Evolutionary conservation across 2,797 vertebrate genomes (phyloP), one percentile per base, ranked within the genome.

Genomic region (Hylomyscus alleni): DNA sequence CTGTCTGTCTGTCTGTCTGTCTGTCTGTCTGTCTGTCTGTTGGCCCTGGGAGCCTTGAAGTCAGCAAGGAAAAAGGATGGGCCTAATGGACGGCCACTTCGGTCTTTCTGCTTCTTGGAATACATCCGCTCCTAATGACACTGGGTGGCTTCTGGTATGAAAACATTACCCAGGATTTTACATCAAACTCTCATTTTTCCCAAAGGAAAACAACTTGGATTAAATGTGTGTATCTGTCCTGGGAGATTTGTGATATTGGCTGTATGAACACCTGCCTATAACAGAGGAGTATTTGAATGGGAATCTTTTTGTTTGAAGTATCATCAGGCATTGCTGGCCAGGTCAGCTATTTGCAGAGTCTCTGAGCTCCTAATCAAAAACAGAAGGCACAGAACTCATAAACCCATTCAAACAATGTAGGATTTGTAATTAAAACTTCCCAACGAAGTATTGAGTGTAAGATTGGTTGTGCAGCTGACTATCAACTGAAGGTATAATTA

Each of bases 341-440:
- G 52, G 56, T 13, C 17, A 34, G 75, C 65, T 90, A 60, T 91
- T 72, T 95, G 22, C 15, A 80, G 56, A 89, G 9, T 60, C 22
- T 52, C 60, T 60, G 54, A 83, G 89, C 85, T 82, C 44, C 75
- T 87, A 80, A 54, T 88, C 91, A 4, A 89, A 90, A 95, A 85
- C 52, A 90, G 54, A 90, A 93, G 22, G 85, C 40, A 65, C 11
- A 14, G 60, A 94, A n/a, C 24, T 56, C 22, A 22, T 76, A 62
- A 62, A 54, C 31, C 87, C 56, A 65, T 62, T 52, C 80, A 95
- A 94, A 85, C 40, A 56, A 73, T 34, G 77, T 44, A 26, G 78
- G 50, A 83, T 85, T 91, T 22, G 20, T 86, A 65, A 67, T 78
- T 47, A 90, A 96, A 92, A 60, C 22, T 84, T 91, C 31, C 47